Percentiles rank a stretch among this genome's conserved stretches.
Evolutionary conservation across 1,140 invertebrate species (phyloP).

Genomic region (Drosophila nannoptera): DNA sequence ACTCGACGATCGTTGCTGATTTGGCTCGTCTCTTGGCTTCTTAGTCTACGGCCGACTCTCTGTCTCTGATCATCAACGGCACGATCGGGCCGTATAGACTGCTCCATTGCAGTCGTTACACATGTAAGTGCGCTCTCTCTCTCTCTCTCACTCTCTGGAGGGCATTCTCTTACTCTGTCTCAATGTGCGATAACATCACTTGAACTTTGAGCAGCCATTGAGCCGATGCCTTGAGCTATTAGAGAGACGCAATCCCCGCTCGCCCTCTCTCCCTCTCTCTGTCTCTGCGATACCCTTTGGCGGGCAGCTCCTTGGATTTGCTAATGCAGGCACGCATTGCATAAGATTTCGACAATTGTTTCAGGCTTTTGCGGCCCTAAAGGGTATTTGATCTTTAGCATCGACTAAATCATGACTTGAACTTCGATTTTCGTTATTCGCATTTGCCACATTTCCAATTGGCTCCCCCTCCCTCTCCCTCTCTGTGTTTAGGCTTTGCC

Average conservation of each 20-base stretch:
- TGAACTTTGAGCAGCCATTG: constrained; percentile 48
- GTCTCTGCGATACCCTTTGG: constrained; percentile 25
- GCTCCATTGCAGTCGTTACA: constrained; percentile 42
- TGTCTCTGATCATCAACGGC: constrained; percentile 52
- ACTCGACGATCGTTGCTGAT: constrained; percentile 37
- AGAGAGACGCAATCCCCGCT: constrained; percentile 23
- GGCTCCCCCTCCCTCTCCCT: not conserved
- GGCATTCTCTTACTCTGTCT: not conserved
- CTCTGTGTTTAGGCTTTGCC: constrained; percentile 40
- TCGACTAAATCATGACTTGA: not conserved
- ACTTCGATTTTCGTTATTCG: constrained; percentile 23
- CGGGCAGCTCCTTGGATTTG: no score
- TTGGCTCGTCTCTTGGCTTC: constrained; percentile 25
- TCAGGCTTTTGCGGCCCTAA: not conserved
- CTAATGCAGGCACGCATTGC: no score
- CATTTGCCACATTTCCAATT: constrained; percentile 44
- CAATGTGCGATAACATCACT: constrained; percentile 57
- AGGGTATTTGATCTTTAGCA: constrained; percentile 13
- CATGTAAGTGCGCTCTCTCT: constrained; percentile 35
- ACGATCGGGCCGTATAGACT: constrained; percentile 54
- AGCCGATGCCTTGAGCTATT: constrained; percentile 26
- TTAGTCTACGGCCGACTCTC: constrained; percentile 1
- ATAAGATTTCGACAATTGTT: not conserved
- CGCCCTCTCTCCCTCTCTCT: no score
- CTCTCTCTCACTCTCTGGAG: constrained; percentile 12